Conservation (phyloP, 2,113 vertebrate species). For the Tautogolabrus adspersus region DNA sequence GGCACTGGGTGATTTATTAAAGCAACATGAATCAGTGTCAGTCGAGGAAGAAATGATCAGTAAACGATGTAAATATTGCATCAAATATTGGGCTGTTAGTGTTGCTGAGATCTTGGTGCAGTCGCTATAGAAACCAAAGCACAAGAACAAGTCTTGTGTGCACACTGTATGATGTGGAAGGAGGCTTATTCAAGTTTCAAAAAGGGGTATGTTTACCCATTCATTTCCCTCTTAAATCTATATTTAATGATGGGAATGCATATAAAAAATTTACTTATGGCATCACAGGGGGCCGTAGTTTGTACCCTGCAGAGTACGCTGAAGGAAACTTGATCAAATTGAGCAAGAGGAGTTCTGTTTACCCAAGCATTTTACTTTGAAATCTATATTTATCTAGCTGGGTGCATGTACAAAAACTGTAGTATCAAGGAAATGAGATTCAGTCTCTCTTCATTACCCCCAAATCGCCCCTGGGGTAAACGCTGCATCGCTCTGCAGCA, state of each 20-base stretch:
- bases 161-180: not conserved
- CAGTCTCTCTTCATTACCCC: slow-evolving; percentile 21
- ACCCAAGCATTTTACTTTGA: slow-evolving; percentile 19
- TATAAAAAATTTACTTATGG: not conserved
- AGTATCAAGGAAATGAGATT: slow-evolving; percentile 28
- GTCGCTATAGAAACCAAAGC: not conserved
- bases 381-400: slow-evolving; percentile 35
- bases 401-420: slow-evolving; percentile 11
- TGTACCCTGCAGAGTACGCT: not conserved
- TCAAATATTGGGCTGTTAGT: not conserved
- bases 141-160: not conserved
- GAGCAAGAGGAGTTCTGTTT: slow-evolving; percentile 17
- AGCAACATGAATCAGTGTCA: slow-evolving; percentile 2
- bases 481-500: not conserved
- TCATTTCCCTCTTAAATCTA: slow-evolving; percentile 17
- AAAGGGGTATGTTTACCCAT: not conserved
- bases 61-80: not conserved
- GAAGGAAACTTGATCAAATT: slow-evolving; percentile 23
- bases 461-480: not conserved
- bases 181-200: not conserved
- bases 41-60: not conserved
- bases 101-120: not conserved
- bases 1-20: not conserved
- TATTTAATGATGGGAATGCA: not conserved
- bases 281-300: slow-evolving; percentile 2